A percentile compares a stretch with the other conserved stretches of the same genome.
Conservation (phyloP, 2,888 invertebrate genomes). For the Acleris sparsana region DNA sequence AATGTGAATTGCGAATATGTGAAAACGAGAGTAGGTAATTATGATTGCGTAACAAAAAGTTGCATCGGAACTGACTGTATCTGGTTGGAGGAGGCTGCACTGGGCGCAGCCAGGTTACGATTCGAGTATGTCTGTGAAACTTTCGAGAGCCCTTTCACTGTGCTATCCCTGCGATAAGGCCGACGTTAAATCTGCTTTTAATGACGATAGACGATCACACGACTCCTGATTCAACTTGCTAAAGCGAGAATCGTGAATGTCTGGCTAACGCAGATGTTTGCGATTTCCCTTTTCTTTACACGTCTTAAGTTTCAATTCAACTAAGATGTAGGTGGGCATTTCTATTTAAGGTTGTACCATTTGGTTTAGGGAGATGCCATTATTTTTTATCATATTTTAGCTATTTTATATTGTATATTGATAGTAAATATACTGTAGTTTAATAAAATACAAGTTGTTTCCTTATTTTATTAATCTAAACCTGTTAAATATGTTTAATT, state of each 20-base stretch:
- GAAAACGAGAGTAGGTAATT: constrained; percentile 5
- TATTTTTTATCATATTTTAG: too few species aligned
- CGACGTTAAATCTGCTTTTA: constrained; percentile 45
- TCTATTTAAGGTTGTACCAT: too few species aligned
- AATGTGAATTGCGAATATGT: constrained; percentile 17
- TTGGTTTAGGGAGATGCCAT: too few species aligned
- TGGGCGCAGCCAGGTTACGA: constrained; percentile 24
- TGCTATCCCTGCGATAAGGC: constrained; percentile 51
- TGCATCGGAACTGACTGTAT: constrained; percentile 10
- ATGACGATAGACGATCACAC: constrained; percentile 42
- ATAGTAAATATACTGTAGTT: too few species aligned
- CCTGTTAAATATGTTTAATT: too few species aligned
- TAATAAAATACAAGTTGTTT: too few species aligned
- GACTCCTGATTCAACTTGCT: constrained; percentile 27
- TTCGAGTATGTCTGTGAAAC: constrained; percentile 42
- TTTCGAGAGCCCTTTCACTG: constrained; percentile 69
- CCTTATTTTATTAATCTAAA: too few species aligned
- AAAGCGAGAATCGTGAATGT: constrained; percentile 40
- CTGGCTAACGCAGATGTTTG: constrained; percentile 6
- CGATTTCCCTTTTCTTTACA: constrained; percentile 21
- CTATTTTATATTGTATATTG: too few species aligned
- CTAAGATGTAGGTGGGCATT: too few species aligned
- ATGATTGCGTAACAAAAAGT: constrained; percentile 7
- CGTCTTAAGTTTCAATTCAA: neutral
- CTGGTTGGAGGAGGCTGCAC: constrained; percentile 9